Base-by-base conservation (phyloP, 2,113 vertebrate genomes). In the Oreochromis niloticus region DNA sequence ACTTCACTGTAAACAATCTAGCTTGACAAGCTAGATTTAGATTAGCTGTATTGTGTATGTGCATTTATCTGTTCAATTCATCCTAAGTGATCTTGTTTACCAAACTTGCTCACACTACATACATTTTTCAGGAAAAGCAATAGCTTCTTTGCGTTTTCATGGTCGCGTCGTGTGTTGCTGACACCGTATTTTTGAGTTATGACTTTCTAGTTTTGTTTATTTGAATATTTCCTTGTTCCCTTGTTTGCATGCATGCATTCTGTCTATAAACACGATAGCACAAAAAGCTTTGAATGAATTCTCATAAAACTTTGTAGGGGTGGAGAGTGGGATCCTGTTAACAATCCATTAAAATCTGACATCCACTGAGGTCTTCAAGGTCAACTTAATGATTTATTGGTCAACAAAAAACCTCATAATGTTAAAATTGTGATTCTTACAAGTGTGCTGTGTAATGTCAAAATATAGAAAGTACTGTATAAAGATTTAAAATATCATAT, bases 181-280 rank as follows among this genome's bases (percentile, higher is more conserved):
- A 66, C 3, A 39, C 8, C 1, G 11, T 39, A 22, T 68, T 39
- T 66, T 68, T 0, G 61, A 66, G 19, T 39, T 68, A 0, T 68
- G 19, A 68, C 6, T 68, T 22, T 68, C 34, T 5, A 68, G 61
- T 68, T 68, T 68, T 39, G 61, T 13, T 39, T 68, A 68, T 39
- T 66, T 66, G 19, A 66, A 39, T 68, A 39, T 68, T 68, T 68
- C 22, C 34, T 39, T 0, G 19, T 68, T 68, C 34, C 34, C 1
- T 39, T 68, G 19, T 68, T 39, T 39, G 34, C 19, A 22, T 39
- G 19, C 10, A 66, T 39, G 61, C 34, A 39, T 66, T 66, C 32
- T n/a, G 17, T n/a, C 61, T 66, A 66, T 36, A 66, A 66, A 17
- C 10, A 66, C 16, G 36, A 66, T 36, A 7, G 61, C 32, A n/a